Base-by-base conservation (phyloP, 1,140 invertebrate species). In the Vanessa tameamea region DNA sequence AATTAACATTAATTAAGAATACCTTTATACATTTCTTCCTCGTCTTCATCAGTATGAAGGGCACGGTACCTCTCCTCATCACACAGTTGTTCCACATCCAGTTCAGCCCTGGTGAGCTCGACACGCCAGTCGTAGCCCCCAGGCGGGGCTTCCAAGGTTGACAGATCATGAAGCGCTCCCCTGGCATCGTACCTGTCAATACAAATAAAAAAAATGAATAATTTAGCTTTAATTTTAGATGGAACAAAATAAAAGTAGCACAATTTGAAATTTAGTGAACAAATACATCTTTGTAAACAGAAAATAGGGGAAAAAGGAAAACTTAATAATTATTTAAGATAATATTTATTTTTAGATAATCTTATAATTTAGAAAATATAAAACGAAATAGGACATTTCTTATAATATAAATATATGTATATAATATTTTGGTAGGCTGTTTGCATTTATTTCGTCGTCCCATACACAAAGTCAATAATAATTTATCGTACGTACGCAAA, bases 131-230 rank as follows among this genome's bases (percentile, higher is more conserved):
- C 95, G 83, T 94, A 96, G 79, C 96, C 96, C 79, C 96, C 96
- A 3, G 95, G 91, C 48, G 95, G 95, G 50, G 96, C 95, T 88
- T 97, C 97, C 87, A 95, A 95, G 9, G 93, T 89, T 63, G 94
- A 92, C 78, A 98, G 93, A 89, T 98, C 97, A 79, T 95, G 96
- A 73, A 99, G 94, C 63, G 97, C 96, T 64, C 97, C 97, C 73
- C 99, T 94, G 72, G 97, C 97, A 94, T 99, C 99, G 94, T 99
- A 99, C 94, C 98, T 99, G 94, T 76, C 90, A 89, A 94, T 84
- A 93, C 84, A 84, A 80, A 69, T 73, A 68, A 8, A 16, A 1
- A 50, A 20, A 64, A 77, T 73, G 76, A 43, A 51, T 55, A 55
- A 64, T 50, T 59, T 15, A 50, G 16, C 16, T 23, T 64, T 3